Conservation (phyloP, 2,113 vertebrate genomes). For the Scomber scombrus region DNA sequence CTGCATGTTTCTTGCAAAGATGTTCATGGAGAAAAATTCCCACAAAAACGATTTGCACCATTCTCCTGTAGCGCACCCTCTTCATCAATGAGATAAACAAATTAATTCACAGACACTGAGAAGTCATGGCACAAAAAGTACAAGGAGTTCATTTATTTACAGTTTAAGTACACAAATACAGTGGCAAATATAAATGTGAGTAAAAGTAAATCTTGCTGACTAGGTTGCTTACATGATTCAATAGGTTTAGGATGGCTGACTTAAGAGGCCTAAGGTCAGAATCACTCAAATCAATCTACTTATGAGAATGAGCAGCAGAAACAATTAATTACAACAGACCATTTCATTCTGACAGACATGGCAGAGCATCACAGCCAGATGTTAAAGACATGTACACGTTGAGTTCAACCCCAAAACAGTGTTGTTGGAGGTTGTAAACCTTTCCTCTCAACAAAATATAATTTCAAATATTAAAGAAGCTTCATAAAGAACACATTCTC, state of each 20-base stretch:
- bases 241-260: constrained; percentile 55
- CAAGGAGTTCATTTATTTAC: constrained; percentile 96
- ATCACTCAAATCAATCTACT: constrained; percentile 12
- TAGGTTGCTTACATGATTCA: constrained; percentile 80
- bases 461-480: background rate
- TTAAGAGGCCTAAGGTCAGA: constrained; percentile 40
- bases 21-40: background rate
- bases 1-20: background rate
- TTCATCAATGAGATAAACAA: background rate
- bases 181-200: constrained; percentile 85
- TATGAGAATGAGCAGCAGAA: constrained; percentile 1
- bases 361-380: constrained; percentile 7
- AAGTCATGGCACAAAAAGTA: constrained; percentile 50
- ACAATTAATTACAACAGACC: constrained; percentile 28
- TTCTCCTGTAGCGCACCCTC: background rate
- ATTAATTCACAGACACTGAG: background rate
- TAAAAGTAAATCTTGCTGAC: constrained; percentile 74
- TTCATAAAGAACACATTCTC: background rate
- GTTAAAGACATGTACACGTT: background rate
- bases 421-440: background rate
- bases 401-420: background rate
- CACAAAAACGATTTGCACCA: background rate
- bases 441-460: background rate
- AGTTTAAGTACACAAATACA: constrained; percentile 90
- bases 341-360: constrained; percentile 24